Evolutionary conservation across 2,888 invertebrate genomes (phyloP).

Genomic region (Torymus auratus): DNA sequence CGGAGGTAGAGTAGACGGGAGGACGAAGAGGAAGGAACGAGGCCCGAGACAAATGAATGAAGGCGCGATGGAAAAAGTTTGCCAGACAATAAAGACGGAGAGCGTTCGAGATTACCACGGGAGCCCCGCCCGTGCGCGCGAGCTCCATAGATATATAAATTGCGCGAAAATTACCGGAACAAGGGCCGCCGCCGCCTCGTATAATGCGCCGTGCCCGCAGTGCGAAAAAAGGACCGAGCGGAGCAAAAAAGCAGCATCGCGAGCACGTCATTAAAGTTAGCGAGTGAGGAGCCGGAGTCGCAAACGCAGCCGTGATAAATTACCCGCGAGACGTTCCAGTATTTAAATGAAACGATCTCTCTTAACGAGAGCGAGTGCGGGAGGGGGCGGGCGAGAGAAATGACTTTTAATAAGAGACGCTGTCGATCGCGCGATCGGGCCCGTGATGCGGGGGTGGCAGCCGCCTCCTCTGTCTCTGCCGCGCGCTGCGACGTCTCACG

Average conservation of each 20-base stretch:
- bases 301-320: slow-evolving; percentile 67
- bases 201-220: slow-evolving; percentile 47
- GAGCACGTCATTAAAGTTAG: slow-evolving; percentile 38
- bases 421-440: slow-evolving; percentile 59
- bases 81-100: slow-evolving; percentile 55
- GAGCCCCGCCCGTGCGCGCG: slow-evolving; percentile 8
- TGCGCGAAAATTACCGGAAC: slow-evolving; percentile 61
- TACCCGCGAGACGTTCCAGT: slow-evolving; percentile 64
- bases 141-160: slow-evolving; percentile 43
- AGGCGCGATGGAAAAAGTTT: slow-evolving; percentile 51
- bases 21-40: slow-evolving; percentile 60
- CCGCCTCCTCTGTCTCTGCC: slow-evolving; percentile 3
- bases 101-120: slow-evolving; percentile 49
- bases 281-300: neutral
- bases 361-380: slow-evolving; percentile 44
- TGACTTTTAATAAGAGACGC: slow-evolving; percentile 67
- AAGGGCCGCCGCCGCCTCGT: slow-evolving; percentile 60
- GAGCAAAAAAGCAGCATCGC: neutral
- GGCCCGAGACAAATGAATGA: slow-evolving; percentile 57
- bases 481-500: neutral
- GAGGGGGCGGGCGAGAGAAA: slow-evolving; percentile 61
- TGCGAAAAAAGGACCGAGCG: neutral
- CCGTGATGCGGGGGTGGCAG: slow-evolving; percentile 40
- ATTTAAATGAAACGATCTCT: slow-evolving; percentile 67
- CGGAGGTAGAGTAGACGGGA: slow-evolving; percentile 36